Evolutionary conservation across 2,888 invertebrate genomes (phyloP).

Genomic region (Sarcophaga carnaria): DNA sequence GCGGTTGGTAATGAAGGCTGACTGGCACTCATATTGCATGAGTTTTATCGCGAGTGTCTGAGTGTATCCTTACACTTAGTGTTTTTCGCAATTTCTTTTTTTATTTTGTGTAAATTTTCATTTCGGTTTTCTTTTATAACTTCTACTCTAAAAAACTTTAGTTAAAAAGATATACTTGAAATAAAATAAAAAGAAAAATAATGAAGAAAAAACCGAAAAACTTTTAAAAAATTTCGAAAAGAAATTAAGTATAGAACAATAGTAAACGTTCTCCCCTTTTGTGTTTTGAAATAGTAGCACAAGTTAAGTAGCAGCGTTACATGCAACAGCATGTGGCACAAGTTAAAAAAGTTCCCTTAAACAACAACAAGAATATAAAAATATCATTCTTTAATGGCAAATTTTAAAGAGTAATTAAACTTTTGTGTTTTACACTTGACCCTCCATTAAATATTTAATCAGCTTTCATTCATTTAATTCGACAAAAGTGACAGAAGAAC

Average conservation of each 20-base stretch:
- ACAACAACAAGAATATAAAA: background rate
- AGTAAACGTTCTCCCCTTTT: no score
- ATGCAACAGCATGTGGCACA: background rate
- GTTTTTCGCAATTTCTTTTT: constrained; percentile 9
- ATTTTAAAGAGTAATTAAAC: no score
- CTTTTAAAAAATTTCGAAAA: background rate
- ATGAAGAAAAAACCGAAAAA: background rate
- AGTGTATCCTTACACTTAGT: background rate
- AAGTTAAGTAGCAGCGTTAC: background rate
- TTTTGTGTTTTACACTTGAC: no score
- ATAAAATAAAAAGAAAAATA: background rate
- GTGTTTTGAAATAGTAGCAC: no score
- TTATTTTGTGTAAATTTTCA: background rate
- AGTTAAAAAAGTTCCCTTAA: background rate
- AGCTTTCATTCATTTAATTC: no score
- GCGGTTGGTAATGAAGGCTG: background rate
- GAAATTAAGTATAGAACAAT: constrained; percentile 43
- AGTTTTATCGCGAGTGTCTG: background rate
- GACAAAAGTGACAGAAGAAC: no score
- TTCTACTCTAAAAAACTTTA: background rate
- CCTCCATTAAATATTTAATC: no score
- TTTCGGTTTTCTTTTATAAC: no score
- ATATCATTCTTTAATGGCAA: no score
- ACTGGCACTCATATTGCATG: no score
- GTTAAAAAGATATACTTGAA: background rate